Conservation (phyloP, 2,113 vertebrate species). For the Trematomus loennbergii region DNA sequence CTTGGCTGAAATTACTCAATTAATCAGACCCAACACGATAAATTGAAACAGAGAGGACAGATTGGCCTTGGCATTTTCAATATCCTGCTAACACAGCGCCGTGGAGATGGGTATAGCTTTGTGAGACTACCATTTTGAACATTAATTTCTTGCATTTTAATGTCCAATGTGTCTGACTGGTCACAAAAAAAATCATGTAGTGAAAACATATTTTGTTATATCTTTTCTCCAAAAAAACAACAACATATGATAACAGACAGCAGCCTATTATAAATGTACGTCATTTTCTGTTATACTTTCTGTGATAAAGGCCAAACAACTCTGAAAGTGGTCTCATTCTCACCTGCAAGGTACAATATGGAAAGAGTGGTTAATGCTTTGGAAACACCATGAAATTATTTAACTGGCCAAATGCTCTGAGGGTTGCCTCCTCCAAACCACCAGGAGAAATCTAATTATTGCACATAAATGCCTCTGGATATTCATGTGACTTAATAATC, state of each 20-base stretch:
- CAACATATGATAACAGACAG: constrained; percentile 12
- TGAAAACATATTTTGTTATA: neutral
- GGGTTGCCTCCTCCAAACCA: neutral
- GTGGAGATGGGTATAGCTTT: no score
- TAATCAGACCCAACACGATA: constrained; percentile 37
- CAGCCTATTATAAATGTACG: neutral
- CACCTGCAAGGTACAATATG: neutral
- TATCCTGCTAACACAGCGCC: neutral
- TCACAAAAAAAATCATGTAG: constrained; percentile 22
- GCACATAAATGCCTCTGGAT: constrained; percentile 22
- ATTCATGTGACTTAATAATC: constrained; percentile 21
- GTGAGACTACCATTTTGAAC: no score
- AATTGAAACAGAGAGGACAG: constrained; percentile 27
- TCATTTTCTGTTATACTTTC: constrained; percentile 22
- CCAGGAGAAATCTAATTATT: constrained; percentile 35
- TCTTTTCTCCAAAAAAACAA: constrained; percentile 6
- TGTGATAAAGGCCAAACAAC: constrained; percentile 34
- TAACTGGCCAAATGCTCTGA: neutral
- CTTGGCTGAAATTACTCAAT: constrained; percentile 46
- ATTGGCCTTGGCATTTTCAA: constrained; percentile 63
- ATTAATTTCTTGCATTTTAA: constrained; percentile 22
- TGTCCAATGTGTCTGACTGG: constrained; percentile 4
- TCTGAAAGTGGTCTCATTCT: neutral
- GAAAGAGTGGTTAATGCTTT: constrained; percentile 19
- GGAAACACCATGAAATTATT: constrained; percentile 23